These are phyloP conservation scores for Notodonta ziczac DNA, from an alignment of 2,888 invertebrate species.

Conservation along the genomic window DNA sequence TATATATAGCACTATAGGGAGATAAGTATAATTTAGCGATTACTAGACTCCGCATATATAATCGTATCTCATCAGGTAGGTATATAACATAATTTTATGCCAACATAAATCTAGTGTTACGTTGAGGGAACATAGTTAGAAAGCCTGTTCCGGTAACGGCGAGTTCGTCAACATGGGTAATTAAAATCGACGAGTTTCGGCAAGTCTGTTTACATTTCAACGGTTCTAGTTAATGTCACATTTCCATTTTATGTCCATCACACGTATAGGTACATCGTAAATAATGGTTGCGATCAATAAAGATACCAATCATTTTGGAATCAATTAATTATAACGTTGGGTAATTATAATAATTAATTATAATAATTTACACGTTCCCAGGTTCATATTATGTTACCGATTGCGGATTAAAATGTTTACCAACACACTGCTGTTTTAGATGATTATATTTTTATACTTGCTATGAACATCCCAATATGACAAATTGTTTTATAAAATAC, in stretches of 20 bases:
- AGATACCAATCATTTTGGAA: neutral
- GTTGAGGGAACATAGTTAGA: conserved; percentile 22
- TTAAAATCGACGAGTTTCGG: neutral
- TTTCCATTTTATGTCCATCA: neutral
- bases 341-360: neutral
- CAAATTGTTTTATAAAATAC: too few relatives aligned
- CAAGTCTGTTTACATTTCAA: neutral
- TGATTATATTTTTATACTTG: neutral
- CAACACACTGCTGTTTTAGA: neutral
- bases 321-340: neutral
- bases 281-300: neutral
- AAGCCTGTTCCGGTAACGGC: conserved; percentile 7
- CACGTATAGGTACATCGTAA: neutral
- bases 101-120: conserved; percentile 26
- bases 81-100: conserved; percentile 22
- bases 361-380: neutral
- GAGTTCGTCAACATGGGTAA: conserved; percentile 17
- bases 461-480: too few relatives aligned
- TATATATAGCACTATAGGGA: conserved; percentile 12
- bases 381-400: neutral
- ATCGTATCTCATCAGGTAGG: conserved; percentile 15
- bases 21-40: conserved; percentile 26
- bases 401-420: neutral
- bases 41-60: conserved; percentile 20
- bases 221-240: neutral